A percentile compares a stretch with the other conserved stretches of the same genome.
Conservation (phyloP, 1,140 invertebrate species). For the Agrypnia vestita region DNA sequence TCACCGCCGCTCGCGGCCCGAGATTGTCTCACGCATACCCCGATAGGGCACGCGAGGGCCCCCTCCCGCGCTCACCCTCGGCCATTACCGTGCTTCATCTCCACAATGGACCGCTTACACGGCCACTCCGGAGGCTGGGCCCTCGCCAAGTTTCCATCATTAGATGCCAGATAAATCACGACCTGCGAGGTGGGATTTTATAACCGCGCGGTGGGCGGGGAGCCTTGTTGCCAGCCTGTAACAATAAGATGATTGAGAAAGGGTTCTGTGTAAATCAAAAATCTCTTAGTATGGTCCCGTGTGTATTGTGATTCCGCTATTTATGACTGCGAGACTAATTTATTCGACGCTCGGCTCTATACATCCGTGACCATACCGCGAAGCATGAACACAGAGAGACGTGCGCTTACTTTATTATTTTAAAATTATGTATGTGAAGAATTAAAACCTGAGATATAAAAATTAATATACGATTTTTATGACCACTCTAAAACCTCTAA, state of each 20-base stretch:
- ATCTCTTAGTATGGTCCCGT: neutral
- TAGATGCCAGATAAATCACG: constrained; percentile 56
- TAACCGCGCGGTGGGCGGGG: neutral
- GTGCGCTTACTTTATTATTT: no score
- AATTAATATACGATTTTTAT: no score
- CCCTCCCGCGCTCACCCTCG: neutral
- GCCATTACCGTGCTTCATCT: constrained; percentile 57
- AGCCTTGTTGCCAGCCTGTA: constrained; percentile 22
- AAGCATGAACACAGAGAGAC: no score
- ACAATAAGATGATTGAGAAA: constrained; percentile 33
- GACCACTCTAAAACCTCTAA: no score
- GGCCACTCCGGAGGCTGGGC: constrained; percentile 31
- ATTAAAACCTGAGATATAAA: no score
- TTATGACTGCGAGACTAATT: constrained; percentile 9
- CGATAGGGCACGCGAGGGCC: constrained; percentile 42
- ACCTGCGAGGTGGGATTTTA: constrained; percentile 10
- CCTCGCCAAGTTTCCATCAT: constrained; percentile 39
- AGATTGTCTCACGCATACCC: neutral
- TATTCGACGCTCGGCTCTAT: neutral
- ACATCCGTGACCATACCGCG: no score
- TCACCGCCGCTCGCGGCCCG: neutral
- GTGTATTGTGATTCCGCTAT: constrained; percentile 1
- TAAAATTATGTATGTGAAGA: no score
- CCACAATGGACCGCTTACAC: constrained; percentile 50
- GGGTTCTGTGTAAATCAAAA: constrained; percentile 27